Conservation (phyloP, 1,140 invertebrate genomes). For the Dendroctonus ponderosae region DNA sequence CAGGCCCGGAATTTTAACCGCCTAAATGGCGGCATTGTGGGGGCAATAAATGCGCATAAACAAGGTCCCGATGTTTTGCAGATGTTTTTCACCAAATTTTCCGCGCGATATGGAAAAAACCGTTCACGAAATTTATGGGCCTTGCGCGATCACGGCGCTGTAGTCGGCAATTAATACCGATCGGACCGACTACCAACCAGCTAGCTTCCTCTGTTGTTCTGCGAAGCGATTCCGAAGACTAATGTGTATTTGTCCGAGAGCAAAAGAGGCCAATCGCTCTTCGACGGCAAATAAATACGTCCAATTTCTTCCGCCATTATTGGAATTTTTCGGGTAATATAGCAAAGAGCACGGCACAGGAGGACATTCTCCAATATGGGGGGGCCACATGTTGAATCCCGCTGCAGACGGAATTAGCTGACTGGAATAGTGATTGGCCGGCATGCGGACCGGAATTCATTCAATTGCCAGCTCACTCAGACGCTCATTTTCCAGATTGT, state of each 20-base stretch:
- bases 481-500: too few species aligned
- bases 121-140: too few species aligned
- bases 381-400: constrained; percentile 33
- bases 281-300: constrained; percentile 29
- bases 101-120: too few species aligned
- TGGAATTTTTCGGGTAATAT: constrained; percentile 38
- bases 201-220: too few species aligned
- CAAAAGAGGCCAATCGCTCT: constrained; percentile 26
- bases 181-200: too few species aligned
- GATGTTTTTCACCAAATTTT: too few species aligned
- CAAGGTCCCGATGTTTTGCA: too few species aligned
- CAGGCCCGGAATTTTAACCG: constrained; percentile 4
- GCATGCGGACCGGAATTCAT: too few species aligned
- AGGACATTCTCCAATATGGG: constrained; percentile 28
- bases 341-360: constrained; percentile 26
- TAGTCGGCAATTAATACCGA: too few species aligned
- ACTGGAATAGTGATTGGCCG: constrained; percentile 20
- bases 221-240: too few species aligned
- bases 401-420: constrained; percentile 11
- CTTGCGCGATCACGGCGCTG: too few species aligned
- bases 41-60: background rate
- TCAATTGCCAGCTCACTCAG: too few species aligned
- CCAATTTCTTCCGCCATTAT: constrained; percentile 33
- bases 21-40: background rate
- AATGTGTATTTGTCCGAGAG: constrained; percentile 23